These are phyloP conservation scores for Apostichopus japonicus DNA, from an alignment of 35 echinoderm and acorn worm species.

Conservation along the genomic window DNA sequence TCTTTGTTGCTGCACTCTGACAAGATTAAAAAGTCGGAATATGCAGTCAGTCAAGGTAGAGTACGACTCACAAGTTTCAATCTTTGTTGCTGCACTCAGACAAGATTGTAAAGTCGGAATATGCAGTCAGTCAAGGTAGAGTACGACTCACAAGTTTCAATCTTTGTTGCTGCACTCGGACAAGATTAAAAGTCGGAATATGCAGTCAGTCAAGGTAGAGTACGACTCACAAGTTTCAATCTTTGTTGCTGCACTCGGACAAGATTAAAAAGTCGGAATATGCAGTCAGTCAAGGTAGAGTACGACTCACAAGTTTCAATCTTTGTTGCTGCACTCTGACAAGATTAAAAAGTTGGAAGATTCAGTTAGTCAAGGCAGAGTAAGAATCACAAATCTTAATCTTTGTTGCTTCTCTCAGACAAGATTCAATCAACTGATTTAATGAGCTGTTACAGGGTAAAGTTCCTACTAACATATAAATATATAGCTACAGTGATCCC, in stretches of 20 bases:
- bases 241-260: not conserved
- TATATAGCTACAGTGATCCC: too few species aligned
- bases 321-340: not conserved
- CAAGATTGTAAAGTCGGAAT: not conserved
- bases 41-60: not conserved
- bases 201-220: not conserved
- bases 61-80: not conserved
- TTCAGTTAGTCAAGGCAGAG: not conserved
- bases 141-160: not conserved
- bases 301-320: not conserved
- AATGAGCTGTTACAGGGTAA: too few species aligned
- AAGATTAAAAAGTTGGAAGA: not conserved
- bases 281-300: not conserved
- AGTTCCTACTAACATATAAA: too few species aligned
- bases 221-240: not conserved
- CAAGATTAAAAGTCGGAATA: not conserved
- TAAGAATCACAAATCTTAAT: too few species aligned
- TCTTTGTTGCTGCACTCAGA: not conserved
- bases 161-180: not conserved
- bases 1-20: not conserved
- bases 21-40: not conserved
- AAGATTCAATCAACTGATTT: too few species aligned
- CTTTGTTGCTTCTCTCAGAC: too few species aligned
- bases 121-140: not conserved
- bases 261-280: not conserved